Base-by-base conservation (phyloP, 2,888 invertebrate genomes). In the Apocheima hispidaria region DNA sequence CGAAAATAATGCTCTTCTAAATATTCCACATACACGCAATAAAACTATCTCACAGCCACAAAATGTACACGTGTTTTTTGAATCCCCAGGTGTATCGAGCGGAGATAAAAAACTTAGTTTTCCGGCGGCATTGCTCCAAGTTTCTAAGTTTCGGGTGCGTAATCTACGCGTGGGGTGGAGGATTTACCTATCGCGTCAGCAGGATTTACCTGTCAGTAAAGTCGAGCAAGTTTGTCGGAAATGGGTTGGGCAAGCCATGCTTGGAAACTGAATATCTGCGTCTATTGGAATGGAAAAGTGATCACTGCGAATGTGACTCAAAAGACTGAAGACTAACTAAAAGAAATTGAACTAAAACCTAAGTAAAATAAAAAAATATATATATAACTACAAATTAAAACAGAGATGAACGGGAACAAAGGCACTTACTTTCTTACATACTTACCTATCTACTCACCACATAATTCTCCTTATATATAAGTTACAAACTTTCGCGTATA, bases 81-180 rank as follows among this genome's bases (percentile, higher is more conserved):
- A 51, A 60, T 55, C 50, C 60, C 40, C 60, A 51, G 50, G 60
- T 51, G 55, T 46, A 55, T 33, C 43, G 40, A 50, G 18, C 28
- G 14, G 28, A 44, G 51, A 60, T 60, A 60, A 55, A 60, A 60
- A 60, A 46, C 26, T 44, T 55, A 55, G 60, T 55, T 55, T 55
- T 50, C 46, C 43, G 35, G 5, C 46, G 30, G 35, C 33, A 30
- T 38, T 60, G 38, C 33, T 20, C 20, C 21, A 50, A 51, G 33
- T 51, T 46, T 18, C 30, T 7, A 60, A 60, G 51, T 60, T 60
- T 50, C 14, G 55, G 54, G 60, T 50, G 30, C 51, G 60, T 55
- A 55, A 60, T 60, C 55, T 60, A 55, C 50, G 50, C 50, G 36
- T 9, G n/a, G 46, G 26, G 20, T 16, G 28, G 7, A 33, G 55